Percentiles rank a stretch among this genome's conserved stretches.
Evolutionary conservation across 2,888 invertebrate species (phyloP).

Genomic region (Thecocarcelia acutangulata): DNA sequence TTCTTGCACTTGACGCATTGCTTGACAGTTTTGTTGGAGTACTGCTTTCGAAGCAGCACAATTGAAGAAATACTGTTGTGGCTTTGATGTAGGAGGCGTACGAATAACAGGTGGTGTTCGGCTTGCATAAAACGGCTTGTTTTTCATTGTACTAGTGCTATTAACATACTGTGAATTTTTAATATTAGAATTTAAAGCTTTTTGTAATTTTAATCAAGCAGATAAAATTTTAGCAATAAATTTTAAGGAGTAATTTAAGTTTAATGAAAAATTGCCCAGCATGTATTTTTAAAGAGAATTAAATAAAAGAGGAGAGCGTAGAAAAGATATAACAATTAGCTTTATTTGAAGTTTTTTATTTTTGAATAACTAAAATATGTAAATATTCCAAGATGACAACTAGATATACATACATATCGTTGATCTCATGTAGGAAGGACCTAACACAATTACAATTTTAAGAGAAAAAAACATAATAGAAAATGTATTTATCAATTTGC

Average conservation of each 20-base stretch:
- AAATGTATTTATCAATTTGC: too few relatives aligned
- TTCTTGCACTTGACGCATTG: slow-evolving; percentile 81
- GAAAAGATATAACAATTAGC: slow-evolving; percentile 60
- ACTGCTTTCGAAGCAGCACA: slow-evolving; percentile 81
- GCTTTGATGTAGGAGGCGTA: slow-evolving; percentile 52
- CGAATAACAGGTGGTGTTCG: slow-evolving; percentile 59
- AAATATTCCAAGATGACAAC: too few relatives aligned
- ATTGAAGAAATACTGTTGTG: slow-evolving; percentile 79
- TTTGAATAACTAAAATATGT: too few relatives aligned
- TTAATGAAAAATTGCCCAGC: slow-evolving; percentile 54
- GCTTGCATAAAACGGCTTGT: slow-evolving; percentile 65
- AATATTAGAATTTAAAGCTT: slow-evolving; percentile 74
- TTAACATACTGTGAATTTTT: slow-evolving; percentile 70
- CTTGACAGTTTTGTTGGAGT: slow-evolving; percentile 81
- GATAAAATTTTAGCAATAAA: slow-evolving; percentile 32
- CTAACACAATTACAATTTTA: too few relatives aligned
- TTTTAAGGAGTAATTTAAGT: not conserved
- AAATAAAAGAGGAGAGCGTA: slow-evolving; percentile 62
- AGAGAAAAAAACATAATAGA: too few relatives aligned
- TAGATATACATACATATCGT: too few relatives aligned
- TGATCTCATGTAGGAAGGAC: too few relatives aligned
- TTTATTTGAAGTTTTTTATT: not conserved
- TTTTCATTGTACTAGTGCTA: slow-evolving; percentile 19
- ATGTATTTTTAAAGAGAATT: slow-evolving; percentile 43
- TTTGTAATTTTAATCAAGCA: slow-evolving; percentile 67